These are phyloP conservation scores for Takifugu rubripes DNA, from an alignment of 2,797 vertebrate species.

Conservation along the genomic window DNA sequence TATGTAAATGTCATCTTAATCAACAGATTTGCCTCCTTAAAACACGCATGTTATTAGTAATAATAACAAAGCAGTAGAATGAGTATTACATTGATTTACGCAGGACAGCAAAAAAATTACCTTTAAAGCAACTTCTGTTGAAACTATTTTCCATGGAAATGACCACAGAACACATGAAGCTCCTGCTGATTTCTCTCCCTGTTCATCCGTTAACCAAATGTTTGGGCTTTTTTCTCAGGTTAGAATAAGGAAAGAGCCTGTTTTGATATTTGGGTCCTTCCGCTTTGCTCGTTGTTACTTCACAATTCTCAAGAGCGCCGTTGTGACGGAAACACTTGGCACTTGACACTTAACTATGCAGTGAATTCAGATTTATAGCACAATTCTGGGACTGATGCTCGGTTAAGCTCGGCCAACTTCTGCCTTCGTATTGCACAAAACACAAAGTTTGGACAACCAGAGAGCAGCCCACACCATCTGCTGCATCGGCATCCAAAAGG, in stretches of 20 bases:
- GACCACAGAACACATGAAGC: neutral
- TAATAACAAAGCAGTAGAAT: neutral
- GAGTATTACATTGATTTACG: neutral
- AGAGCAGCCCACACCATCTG: slow-evolving; percentile 15
- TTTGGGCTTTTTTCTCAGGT: too few relatives aligned
- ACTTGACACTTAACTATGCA: slow-evolving; percentile 1
- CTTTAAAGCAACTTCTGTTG: neutral
- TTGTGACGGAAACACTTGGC: neutral
- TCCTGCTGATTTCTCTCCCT: neutral
- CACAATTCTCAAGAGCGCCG: neutral
- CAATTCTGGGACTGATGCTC: slow-evolving; percentile 5
- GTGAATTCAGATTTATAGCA: slow-evolving; percentile 12
- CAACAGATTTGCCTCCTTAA: slow-evolving; percentile 10
- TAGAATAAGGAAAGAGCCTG: neutral
- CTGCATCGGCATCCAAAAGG: slow-evolving; percentile 29
- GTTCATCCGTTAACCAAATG: too few relatives aligned
- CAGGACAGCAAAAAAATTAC: too few relatives aligned
- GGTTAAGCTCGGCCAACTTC: slow-evolving; percentile 14
- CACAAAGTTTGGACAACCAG: slow-evolving; percentile 15
- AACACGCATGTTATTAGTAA: neutral
- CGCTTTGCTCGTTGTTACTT: neutral
- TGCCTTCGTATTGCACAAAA: slow-evolving; percentile 21
- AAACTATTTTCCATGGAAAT: too few relatives aligned
- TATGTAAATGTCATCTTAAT: slow-evolving; percentile 47
- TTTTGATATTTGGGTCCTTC: neutral